Evolutionary conservation across 2,797 vertebrate species (phyloP).

Genomic region (Sebastes itinus): DNA sequence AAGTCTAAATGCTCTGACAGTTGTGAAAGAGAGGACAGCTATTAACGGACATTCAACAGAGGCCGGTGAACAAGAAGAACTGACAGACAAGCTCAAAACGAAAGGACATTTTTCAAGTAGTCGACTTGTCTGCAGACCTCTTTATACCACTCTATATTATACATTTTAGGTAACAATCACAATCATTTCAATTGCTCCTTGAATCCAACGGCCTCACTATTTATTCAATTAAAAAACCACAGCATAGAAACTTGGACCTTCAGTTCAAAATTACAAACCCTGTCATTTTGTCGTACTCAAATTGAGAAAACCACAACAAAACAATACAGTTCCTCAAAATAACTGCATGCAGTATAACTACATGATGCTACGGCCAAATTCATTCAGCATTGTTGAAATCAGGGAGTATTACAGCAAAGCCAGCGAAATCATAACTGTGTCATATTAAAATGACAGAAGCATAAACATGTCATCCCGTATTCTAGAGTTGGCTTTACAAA

Average conservation of each 20-base stretch:
- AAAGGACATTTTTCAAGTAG: background rate
- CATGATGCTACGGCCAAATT: slow-evolving; percentile 22
- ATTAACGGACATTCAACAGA: background rate
- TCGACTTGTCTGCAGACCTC: background rate
- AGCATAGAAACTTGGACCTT: slow-evolving; percentile 69
- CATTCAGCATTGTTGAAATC: slow-evolving; percentile 26
- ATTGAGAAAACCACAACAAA: slow-evolving; percentile 74
- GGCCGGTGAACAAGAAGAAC: background rate
- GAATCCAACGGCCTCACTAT: slow-evolving; percentile 20
- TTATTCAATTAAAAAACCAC: slow-evolving; percentile 39
- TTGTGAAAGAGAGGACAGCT: background rate
- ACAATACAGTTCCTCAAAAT: slow-evolving; percentile 63
- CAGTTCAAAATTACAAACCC: slow-evolving; percentile 79
- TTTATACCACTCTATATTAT: background rate
- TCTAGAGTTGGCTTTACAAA: slow-evolving; percentile 13
- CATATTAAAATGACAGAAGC: slow-evolving; percentile 37
- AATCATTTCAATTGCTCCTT: slow-evolving; percentile 24
- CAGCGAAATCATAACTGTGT: slow-evolving; percentile 28
- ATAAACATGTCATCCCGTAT: slow-evolving; percentile 40
- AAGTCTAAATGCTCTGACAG: background rate
- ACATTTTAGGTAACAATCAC: slow-evolving; percentile 15
- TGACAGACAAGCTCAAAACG: background rate
- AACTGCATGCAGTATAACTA: slow-evolving; percentile 22
- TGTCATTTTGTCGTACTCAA: slow-evolving; percentile 76
- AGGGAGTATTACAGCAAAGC: slow-evolving; percentile 40